These are phyloP conservation scores for Pterois miles DNA, from an alignment of 2,797 vertebrate genomes.

Conservation along the genomic window DNA sequence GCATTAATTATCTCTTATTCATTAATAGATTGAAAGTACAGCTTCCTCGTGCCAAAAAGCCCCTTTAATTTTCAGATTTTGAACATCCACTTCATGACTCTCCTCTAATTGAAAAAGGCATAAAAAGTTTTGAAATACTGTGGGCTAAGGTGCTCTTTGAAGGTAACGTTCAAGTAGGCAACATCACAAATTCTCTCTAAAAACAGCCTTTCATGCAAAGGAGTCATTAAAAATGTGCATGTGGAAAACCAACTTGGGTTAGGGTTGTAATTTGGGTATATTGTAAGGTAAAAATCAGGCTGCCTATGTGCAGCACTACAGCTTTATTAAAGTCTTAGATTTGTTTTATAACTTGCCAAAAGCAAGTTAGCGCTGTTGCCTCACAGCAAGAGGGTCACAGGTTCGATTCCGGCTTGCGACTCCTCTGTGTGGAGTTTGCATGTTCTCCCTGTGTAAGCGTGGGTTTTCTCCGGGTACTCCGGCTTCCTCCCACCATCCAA, in stretches of 20 bases:
- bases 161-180: background rate
- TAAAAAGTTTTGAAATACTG: background rate
- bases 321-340: background rate
- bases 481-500: too few relatives aligned
- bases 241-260: too few relatives aligned
- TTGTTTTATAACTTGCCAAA: background rate
- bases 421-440: too few relatives aligned
- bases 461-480: too few relatives aligned
- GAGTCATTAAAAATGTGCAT: background rate
- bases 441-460: too few relatives aligned
- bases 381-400: too few relatives aligned
- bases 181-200: background rate
- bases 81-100: constrained; percentile 10
- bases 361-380: too few relatives aligned
- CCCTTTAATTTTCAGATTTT: constrained; percentile 16
- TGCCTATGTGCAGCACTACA: background rate
- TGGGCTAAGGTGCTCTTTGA: background rate
- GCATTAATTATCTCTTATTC: constrained; percentile 50
- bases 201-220: background rate
- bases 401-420: too few relatives aligned
- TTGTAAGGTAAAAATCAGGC: background rate
- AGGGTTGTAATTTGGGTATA: background rate
- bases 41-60: constrained; percentile 21
- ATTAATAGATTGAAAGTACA: constrained; percentile 42
- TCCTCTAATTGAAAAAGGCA: constrained; percentile 19